phyloP scores from a whole-genome alignment of 2,888 invertebrate species.

The Lithophane leautieri region DNA sequence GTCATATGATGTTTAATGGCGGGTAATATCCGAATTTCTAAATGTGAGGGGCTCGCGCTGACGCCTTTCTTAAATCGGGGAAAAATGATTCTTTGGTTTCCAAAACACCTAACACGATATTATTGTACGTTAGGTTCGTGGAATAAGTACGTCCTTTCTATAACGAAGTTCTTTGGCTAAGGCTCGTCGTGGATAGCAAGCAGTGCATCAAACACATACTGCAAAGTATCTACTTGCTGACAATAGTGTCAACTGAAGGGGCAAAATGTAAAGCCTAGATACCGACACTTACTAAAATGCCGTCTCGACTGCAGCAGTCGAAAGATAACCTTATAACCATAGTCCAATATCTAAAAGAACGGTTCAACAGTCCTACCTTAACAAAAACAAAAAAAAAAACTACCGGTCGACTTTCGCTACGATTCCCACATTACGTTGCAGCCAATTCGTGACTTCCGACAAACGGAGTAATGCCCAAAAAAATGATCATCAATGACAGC shows the following conservation, averaged over 20 bases:
- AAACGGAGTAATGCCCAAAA: conserved; percentile 64
- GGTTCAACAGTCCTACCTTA: conserved; percentile 22
- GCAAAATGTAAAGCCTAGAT: neutral
- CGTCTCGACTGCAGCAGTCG: neutral
- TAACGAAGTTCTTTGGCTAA: neutral
- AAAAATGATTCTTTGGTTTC: too few species aligned
- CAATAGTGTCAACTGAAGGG: neutral
- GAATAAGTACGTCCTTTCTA: neutral
- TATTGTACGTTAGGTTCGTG: neutral
- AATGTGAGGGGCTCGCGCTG: neutral
- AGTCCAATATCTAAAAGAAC: conserved; percentile 6
- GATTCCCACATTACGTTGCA: conserved; percentile 64
- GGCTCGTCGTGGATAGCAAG: neutral
- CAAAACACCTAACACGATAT: neutral
- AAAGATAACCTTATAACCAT: neutral
- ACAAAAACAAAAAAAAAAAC: conserved; percentile 39
- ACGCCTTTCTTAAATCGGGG: neutral
- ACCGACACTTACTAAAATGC: neutral
- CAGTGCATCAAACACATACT: neutral
- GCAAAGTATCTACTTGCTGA: neutral
- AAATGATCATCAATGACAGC: conserved; percentile 62
- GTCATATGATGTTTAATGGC: neutral
- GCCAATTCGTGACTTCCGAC: conserved; percentile 72
- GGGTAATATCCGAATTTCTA: neutral
- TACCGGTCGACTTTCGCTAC: conserved; percentile 58